phyloP scores from a whole-genome alignment of 2,797 vertebrate species.

The Neopelma chrysocephalum region DNA sequence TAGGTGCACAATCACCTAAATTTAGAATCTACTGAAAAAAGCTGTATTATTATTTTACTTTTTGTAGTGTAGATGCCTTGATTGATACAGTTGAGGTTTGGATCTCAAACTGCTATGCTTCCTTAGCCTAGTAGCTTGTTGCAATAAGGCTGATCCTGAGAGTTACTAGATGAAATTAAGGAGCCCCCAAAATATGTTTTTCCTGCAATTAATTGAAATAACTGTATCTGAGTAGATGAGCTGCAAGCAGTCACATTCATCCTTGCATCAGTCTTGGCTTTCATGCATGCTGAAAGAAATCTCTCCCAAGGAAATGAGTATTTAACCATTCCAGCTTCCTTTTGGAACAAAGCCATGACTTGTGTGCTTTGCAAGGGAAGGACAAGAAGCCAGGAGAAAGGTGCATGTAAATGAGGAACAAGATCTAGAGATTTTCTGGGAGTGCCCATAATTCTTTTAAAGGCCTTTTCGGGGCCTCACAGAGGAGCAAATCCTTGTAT shows the following conservation, averaged over 20 bases:
- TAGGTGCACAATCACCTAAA: too few species aligned
- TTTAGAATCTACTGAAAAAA: too few species aligned
- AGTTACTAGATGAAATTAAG: neutral
- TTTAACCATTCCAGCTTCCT: slow-evolving; percentile 32
- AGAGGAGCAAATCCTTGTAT: neutral
- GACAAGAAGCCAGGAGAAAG: neutral
- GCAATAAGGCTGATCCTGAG: neutral
- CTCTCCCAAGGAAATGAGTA: neutral
- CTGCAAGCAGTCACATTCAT: neutral
- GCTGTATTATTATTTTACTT: neutral
- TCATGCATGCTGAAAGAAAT: neutral
- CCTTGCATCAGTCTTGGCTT: neutral
- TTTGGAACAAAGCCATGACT: slow-evolving; percentile 25
- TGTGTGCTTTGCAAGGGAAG: neutral
- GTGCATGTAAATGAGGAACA: neutral
- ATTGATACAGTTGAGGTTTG: neutral
- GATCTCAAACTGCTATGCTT: neutral
- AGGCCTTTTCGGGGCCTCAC: neutral
- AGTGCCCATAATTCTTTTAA: neutral
- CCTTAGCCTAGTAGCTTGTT: neutral
- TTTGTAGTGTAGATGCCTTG: neutral
- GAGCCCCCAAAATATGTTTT: neutral
- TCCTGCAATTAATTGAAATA: neutral
- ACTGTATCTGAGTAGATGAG: neutral
- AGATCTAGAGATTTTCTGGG: slow-evolving; percentile 13